phyloP scores from a whole-genome alignment of 1,140 invertebrate species.

The Calosoma granatense region DNA sequence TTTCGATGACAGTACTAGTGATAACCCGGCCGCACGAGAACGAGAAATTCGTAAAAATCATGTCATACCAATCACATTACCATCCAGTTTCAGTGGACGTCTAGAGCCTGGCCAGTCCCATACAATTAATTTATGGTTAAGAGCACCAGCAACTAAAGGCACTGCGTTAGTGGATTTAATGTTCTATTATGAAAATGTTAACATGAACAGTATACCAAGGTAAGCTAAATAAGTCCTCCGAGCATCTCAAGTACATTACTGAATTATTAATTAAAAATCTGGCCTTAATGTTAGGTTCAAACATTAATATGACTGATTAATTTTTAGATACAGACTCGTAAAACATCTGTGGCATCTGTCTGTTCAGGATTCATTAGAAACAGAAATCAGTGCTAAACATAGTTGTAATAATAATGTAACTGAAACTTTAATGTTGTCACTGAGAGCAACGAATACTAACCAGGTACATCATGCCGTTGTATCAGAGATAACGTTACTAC shows the following conservation, averaged over 20 bases:
- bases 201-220: conserved; percentile 35
- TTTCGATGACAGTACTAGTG: conserved; percentile 23
- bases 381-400: conserved; percentile 41
- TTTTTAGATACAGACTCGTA: conserved; percentile 50
- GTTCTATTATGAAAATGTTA: conserved; percentile 59
- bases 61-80: conserved; percentile 39
- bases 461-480: conserved; percentile 47
- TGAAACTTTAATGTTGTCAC: conserved; percentile 46
- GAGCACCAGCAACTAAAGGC: conserved; percentile 53
- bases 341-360: conserved; percentile 58
- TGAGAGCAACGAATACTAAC: conserved; percentile 56
- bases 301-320: conserved; percentile 12
- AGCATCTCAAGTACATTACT: background rate
- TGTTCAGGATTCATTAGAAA: conserved; percentile 55
- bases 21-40: conserved; percentile 33
- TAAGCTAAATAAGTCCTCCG: conserved; percentile 22
- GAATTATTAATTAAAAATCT: conserved; percentile 1
- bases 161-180: conserved; percentile 53
- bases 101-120: conserved; percentile 45
- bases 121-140: conserved; percentile 54
- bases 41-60: conserved; percentile 39
- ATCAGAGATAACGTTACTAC: conserved; percentile 47
- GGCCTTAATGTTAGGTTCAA: conserved; percentile 2
- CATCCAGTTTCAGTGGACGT: conserved; percentile 24
- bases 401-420: conserved; percentile 39